Conservation (phyloP, 2,113 vertebrate genomes). For the Electrona antarctica region DNA sequence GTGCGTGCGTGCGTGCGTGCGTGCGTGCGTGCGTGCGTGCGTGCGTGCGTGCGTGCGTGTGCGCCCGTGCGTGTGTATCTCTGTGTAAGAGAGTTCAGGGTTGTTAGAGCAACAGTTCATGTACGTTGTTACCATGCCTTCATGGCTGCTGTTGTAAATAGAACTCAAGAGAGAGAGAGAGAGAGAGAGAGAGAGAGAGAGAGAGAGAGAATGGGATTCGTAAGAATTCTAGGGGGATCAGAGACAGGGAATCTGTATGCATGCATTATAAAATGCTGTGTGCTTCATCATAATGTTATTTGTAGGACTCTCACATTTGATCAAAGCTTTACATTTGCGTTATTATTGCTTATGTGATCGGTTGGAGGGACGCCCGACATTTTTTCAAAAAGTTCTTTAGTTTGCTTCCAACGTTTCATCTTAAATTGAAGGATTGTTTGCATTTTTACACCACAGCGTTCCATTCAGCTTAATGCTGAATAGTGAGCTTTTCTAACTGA, state of each 20-base stretch:
- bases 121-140: constrained; percentile 33
- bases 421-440: constrained; percentile 46
- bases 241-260: constrained; percentile 26
- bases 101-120: neutral
- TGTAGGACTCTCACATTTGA: constrained; percentile 21
- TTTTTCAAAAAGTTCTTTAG: neutral
- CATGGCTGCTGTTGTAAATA: constrained; percentile 37
- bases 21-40: too few species aligned
- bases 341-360: neutral
- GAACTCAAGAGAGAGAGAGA: constrained; percentile 37
- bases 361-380: neutral
- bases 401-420: constrained; percentile 34
- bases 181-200: constrained; percentile 45
- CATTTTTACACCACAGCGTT: constrained; percentile 31
- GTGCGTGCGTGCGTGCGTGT: neutral
- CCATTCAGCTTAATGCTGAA: constrained; percentile 34
- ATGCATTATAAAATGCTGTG: constrained; percentile 31
- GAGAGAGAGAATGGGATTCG: constrained; percentile 29
- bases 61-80: neutral
- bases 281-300: neutral
- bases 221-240: constrained; percentile 32
- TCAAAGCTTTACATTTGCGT: constrained; percentile 10
- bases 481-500: constrained; percentile 35
- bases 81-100: neutral
- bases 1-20: too few species aligned